phyloP scores from a whole-genome alignment of 2,113 vertebrate species.

The Laterallus jamaicensis region DNA sequence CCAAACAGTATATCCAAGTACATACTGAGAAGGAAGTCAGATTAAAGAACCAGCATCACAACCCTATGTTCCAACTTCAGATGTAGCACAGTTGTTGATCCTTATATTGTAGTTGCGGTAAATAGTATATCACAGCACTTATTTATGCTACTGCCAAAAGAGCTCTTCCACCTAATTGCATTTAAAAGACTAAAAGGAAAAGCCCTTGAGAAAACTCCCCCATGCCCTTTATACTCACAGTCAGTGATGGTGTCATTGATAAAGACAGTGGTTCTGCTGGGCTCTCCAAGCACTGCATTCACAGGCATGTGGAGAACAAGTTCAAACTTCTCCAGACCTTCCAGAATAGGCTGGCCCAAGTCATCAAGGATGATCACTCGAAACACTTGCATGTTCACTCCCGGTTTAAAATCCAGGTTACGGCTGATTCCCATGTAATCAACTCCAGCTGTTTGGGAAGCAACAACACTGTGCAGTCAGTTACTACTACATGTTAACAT shows the following conservation, averaged over 20 bases:
- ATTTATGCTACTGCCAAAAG: not conserved
- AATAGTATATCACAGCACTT: not conserved
- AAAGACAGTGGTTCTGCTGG: slow-evolving; percentile 81
- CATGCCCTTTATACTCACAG: slow-evolving; percentile 56
- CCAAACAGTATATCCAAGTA: not conserved
- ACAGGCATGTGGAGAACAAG: slow-evolving; percentile 82
- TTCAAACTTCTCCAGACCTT: slow-evolving; percentile 85
- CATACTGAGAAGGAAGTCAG: not conserved
- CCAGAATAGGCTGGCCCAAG: slow-evolving; percentile 79
- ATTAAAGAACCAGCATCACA: not conserved
- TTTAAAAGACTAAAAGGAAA: not conserved
- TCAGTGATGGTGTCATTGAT: slow-evolving; percentile 82
- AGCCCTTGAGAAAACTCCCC: not conserved
- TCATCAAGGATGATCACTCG: slow-evolving; percentile 85
- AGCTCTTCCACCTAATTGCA: not conserved
- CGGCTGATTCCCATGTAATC: slow-evolving; percentile 84
- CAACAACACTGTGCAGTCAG: not conserved
- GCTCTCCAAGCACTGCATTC: slow-evolving; percentile 82
- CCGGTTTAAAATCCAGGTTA: slow-evolving; percentile 85
- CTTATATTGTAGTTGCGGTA: not conserved
- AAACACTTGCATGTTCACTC: slow-evolving; percentile 82
- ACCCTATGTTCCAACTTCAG: not conserved
- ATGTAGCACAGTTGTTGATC: not conserved
- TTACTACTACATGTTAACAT: not conserved
- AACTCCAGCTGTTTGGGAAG: slow-evolving; percentile 75